Evolutionary conservation across 1,140 invertebrate species (phyloP).

Genomic region (Euborellia annulipes): DNA sequence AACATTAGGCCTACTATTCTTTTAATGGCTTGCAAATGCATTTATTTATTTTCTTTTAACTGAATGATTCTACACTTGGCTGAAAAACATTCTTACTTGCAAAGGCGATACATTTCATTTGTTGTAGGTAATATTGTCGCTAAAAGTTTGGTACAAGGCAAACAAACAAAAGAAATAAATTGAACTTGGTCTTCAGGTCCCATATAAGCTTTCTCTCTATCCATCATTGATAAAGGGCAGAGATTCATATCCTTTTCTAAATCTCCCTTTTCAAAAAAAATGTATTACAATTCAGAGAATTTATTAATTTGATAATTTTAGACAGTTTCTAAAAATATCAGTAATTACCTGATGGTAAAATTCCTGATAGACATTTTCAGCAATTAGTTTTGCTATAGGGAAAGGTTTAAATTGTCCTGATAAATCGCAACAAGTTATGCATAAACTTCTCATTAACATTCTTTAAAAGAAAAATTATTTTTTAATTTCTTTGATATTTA

Average conservation of each 20-base stretch:
- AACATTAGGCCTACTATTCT: too few species aligned
- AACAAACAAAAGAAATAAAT: conserved; percentile 35
- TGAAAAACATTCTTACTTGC: too few species aligned
- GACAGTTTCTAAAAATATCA: neutral
- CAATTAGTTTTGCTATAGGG: conserved; percentile 30
- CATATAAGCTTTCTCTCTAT: conserved; percentile 30
- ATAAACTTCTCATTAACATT: too few species aligned
- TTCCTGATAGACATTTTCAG: conserved; percentile 33
- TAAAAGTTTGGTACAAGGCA: conserved; percentile 32
- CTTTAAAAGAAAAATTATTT: too few species aligned
- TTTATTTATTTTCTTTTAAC: too few species aligned
- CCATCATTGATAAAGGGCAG: conserved; percentile 37
- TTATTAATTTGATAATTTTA: conserved; percentile 4
- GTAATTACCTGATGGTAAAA: conserved; percentile 29
- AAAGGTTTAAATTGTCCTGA: conserved; percentile 38
- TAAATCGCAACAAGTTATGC: conserved; percentile 28
- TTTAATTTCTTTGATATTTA: neutral
- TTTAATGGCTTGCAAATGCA: too few species aligned
- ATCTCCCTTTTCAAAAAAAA: conserved; percentile 29
- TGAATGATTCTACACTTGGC: too few species aligned
- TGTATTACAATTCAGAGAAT: neutral
- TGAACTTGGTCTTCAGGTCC: conserved; percentile 39
- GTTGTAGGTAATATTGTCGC: conserved; percentile 30
- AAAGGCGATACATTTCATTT: conserved; percentile 22
- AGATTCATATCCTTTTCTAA: conserved; percentile 34